These are phyloP conservation scores for Paraescarpia echinospica DNA, from an alignment of 1,140 invertebrate species.

Conservation along the genomic window DNA sequence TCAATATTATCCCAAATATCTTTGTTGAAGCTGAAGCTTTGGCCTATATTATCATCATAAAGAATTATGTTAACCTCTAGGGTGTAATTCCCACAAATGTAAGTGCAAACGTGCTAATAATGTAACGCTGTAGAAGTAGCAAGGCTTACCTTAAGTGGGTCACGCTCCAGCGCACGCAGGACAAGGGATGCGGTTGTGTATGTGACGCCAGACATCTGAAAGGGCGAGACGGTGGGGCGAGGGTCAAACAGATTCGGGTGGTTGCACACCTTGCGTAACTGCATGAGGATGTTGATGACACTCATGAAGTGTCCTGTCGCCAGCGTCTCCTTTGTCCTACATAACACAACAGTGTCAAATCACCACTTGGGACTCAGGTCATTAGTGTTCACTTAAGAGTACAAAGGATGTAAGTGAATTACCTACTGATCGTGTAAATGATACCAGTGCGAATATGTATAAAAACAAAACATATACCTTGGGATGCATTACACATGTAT, in stretches of 20 bases:
- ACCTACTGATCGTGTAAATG: no score
- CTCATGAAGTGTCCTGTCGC: constrained; percentile 94
- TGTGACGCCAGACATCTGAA: constrained; percentile 80
- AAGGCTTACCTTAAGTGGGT: constrained; percentile 73
- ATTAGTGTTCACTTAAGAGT: neutral
- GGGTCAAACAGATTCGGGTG: constrained; percentile 99
- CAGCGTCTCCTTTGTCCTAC: constrained; percentile 92
- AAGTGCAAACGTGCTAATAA: neutral
- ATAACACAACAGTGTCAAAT: constrained; percentile 39
- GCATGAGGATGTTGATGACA: constrained; percentile 99
- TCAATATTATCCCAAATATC: no score
- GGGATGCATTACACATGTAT: no score
- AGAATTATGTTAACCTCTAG: neutral
- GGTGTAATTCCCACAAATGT: neutral
- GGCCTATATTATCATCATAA: no score
- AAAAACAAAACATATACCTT: no score
- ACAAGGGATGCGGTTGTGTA: constrained; percentile 68
- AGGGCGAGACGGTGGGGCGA: constrained; percentile 90
- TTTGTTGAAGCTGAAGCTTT: no score
- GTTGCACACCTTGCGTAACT: constrained; percentile 98
- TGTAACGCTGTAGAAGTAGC: no score
- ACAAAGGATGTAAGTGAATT: neutral
- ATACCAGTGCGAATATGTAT: no score
- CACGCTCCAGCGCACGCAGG: constrained; percentile 72
- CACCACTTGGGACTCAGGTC: constrained; percentile 11